A percentile compares a stretch with the other conserved stretches of the same genome.
These are phyloP conservation scores for Sapayoa aenigma DNA, from an alignment of 2,113 vertebrate genomes.

Conservation along the genomic window DNA sequence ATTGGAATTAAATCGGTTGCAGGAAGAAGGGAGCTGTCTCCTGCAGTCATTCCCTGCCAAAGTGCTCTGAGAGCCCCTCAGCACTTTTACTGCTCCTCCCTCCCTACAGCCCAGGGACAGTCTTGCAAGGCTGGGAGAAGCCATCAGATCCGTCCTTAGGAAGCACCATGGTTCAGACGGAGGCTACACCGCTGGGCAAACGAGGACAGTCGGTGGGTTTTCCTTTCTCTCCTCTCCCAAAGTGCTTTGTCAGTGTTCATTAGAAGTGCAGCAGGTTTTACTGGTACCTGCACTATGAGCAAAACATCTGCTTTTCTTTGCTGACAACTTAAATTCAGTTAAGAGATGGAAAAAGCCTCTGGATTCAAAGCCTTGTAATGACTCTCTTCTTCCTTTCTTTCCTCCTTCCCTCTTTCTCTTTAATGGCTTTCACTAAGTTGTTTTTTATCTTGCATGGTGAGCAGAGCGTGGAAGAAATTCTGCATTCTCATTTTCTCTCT, in stretches of 20 bases:
- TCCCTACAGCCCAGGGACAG: not conserved
- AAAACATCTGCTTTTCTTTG: not conserved
- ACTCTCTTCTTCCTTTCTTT: constrained; percentile 10
- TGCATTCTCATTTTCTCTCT: not conserved
- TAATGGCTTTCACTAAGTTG: not conserved
- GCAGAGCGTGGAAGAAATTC: not conserved
- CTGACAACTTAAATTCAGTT: constrained; percentile 18
- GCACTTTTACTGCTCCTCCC: not conserved
- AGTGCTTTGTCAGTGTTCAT: constrained; percentile 22
- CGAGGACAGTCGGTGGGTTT: not conserved
- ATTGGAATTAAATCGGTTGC: accelerated
- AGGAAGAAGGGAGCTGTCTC: not conserved
- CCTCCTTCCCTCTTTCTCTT: not conserved
- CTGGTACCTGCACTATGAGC: constrained; percentile 19
- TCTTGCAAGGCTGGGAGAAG: not conserved
- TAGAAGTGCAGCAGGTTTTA: not conserved
- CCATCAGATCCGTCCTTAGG: accelerated
- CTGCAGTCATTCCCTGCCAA: not conserved
- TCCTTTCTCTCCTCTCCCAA: not conserved
- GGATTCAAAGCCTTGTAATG: constrained; percentile 34
- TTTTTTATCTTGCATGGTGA: not conserved
- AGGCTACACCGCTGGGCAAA: not conserved
- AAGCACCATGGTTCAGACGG: not conserved
- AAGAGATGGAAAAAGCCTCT: constrained; percentile 27
- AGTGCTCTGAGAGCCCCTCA: not conserved